Evolutionary conservation across 2,888 invertebrate genomes (phyloP), one percentile per base, ranked within the genome.

Genomic region (Chaitophorus viminalis): DNA sequence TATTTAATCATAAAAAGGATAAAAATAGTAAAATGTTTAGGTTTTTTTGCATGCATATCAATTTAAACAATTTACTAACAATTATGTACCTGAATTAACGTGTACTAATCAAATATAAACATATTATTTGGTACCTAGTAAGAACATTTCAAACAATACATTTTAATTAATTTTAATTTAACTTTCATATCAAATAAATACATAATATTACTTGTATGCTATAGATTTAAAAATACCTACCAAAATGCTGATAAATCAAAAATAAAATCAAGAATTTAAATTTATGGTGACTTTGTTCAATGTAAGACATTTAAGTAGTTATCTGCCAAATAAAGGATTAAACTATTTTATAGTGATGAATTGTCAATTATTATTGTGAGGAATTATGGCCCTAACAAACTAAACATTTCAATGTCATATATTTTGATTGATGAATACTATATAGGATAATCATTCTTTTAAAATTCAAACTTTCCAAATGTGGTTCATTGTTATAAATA

Each of bases 331-430:
- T 39, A 75, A 65, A 74, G n/a, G 17, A 54, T 25, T 36, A 75
- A 75, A 75, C 17, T 46, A 65, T 9, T 76, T 31, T 65, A 76
- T 54, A 39, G 29, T 18, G 74, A 72, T 75, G 29, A 33, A 52
- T 46, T 75, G 75, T 8, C 75, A 65, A 65, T 65, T 18, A 84
- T 60, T 75, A 6, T 75, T 83, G 60, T 60, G 29, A 75, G 25
- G 39, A 60, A 60, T 75, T 75, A 60, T 75, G 29, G 3, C 74
- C 60, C 18, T 36, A 75, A 83, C 18, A 36, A 74, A 60, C 54
- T 74, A 25, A 46, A 70, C 9, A 17, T 72, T 83, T 83, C 83
- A 75, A 83, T 75, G 75, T 11, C 60, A 83, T 21, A 70, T 60
- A 36, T 8, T 76, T 84, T 84, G 83, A 84, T 76, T 76, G 31